Evolutionary conservation across 2,113 vertebrate species (phyloP).

Genomic region (Trichechus manatus): DNA sequence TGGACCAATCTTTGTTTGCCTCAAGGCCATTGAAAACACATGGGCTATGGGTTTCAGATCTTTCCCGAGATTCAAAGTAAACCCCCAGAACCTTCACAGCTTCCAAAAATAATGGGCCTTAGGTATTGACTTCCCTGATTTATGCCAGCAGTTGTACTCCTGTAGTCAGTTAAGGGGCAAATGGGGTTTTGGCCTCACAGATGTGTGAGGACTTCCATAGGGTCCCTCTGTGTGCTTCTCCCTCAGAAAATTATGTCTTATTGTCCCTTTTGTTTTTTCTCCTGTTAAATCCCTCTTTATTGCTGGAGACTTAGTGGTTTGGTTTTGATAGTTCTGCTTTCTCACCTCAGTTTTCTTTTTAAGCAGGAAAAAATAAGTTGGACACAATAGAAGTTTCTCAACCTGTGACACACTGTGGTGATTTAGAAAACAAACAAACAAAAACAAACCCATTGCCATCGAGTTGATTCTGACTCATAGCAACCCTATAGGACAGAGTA

Average conservation of each 20-base stretch:
- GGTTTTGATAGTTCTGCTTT: neutral
- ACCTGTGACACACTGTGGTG: neutral
- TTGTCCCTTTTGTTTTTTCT: neutral
- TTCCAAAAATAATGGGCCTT: neutral
- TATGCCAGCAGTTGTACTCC: neutral
- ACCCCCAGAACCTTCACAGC: neutral
- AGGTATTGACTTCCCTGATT: neutral
- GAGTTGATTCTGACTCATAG: too few species aligned
- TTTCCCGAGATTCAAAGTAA: neutral
- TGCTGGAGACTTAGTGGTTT: neutral
- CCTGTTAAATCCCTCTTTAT: neutral
- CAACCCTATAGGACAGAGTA: too few species aligned
- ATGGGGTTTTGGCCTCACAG: neutral
- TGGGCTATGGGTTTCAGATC: neutral
- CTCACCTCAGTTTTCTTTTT: neutral
- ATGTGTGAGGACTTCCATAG: neutral
- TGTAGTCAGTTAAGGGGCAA: neutral
- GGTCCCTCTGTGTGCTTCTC: neutral
- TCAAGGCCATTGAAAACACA: neutral
- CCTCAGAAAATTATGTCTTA: neutral
- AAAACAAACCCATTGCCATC: too few species aligned
- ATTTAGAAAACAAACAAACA: too few species aligned
- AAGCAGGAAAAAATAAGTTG: slow-evolving; percentile 2
- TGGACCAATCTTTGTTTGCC: neutral
- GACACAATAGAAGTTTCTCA: slow-evolving; percentile 8